Conservation (phyloP, 2,113 vertebrate species). For the Thomomys bottae region DNA sequence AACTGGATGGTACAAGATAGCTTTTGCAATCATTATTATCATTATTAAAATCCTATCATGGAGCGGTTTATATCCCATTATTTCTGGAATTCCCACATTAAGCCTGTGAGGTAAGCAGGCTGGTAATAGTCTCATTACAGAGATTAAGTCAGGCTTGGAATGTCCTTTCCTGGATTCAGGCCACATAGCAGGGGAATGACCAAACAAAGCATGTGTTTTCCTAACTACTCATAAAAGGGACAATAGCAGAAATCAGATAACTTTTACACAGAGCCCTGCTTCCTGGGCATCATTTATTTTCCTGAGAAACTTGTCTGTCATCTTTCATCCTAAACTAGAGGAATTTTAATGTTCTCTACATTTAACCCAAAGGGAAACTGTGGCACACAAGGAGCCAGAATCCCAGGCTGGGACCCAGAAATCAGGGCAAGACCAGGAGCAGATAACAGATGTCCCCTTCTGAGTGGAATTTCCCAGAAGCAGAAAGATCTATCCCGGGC, state of each 20-base stretch:
- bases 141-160: conserved; percentile 26
- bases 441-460: neutral
- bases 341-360: neutral
- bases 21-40: neutral
- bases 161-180: neutral
- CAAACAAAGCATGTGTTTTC: neutral
- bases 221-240: neutral
- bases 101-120: conserved; percentile 1
- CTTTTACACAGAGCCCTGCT: neutral
- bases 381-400: neutral
- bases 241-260: neutral
- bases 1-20: neutral
- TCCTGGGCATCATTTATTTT: neutral
- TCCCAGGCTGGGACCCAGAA: neutral
- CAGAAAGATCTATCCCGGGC: neutral
- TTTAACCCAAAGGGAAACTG: neutral
- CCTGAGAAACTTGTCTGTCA: neutral
- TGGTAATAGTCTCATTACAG: neutral
- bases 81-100: conserved; percentile 42
- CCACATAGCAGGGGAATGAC: neutral
- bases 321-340: neutral
- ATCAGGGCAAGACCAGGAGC: neutral
- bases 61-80: conserved; percentile 18
- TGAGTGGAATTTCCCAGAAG: conserved; percentile 8
- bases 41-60: neutral